These are phyloP conservation scores for Leptoteleia sp. DNA, from an alignment of 1,140 invertebrate species.

Conservation along the genomic window DNA sequence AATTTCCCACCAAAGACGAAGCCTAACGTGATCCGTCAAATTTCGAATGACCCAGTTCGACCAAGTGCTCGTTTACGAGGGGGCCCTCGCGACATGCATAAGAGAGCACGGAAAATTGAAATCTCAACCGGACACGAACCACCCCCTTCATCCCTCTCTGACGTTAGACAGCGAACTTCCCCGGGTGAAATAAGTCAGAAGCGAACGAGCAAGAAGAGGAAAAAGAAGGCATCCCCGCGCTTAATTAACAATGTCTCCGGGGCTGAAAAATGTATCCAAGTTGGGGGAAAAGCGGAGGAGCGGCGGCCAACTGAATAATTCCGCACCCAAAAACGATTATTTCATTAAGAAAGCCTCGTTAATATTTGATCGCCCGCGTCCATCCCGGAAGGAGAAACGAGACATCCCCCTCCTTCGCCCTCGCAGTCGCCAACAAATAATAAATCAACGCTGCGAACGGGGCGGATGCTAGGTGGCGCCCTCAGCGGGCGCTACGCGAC, in stretches of 20 bases:
- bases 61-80: too few relatives aligned
- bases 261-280: neutral
- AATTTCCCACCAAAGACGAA: constrained; percentile 19
- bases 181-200: too few relatives aligned
- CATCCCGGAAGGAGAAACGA: constrained; percentile 24
- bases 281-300: neutral
- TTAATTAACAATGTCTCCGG: neutral
- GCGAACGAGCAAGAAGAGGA: too few relatives aligned
- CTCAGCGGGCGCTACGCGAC: constrained; percentile 25
- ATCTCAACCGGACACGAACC: neutral
- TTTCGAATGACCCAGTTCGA: constrained; percentile 16
- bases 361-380: constrained; percentile 25
- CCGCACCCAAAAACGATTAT: constrained; percentile 29
- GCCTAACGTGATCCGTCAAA: constrained; percentile 23
- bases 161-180: too few relatives aligned
- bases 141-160: too few relatives aligned
- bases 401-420: constrained; percentile 2
- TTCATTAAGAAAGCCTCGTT: constrained; percentile 34
- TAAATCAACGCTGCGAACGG: constrained; percentile 30
- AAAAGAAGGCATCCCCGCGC: too few relatives aligned
- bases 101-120: constrained; percentile 6
- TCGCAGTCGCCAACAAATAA: constrained; percentile 21
- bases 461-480: constrained; percentile 37
- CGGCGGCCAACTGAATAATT: constrained; percentile 26
- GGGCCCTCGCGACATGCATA: neutral